A percentile compares a stretch with the other conserved stretches of the same genome.
These are phyloP conservation scores for Avahi laniger DNA, from an alignment of 2,797 vertebrate species.

Conservation along the genomic window DNA sequence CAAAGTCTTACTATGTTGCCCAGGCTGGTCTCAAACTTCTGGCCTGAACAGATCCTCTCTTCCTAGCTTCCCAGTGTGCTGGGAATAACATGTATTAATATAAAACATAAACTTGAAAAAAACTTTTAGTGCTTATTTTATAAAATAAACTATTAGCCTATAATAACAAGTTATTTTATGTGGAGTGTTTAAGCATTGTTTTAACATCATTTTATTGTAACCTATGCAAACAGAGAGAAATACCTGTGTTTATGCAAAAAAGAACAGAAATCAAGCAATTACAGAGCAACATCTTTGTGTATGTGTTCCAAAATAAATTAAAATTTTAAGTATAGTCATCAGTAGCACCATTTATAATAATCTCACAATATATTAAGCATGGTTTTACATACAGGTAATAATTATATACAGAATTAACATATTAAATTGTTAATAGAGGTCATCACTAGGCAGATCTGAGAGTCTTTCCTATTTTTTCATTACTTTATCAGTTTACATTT, in stretches of 20 bases:
- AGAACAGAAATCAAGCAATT: background rate
- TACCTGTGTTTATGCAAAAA: background rate
- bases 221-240: background rate
- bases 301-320: background rate
- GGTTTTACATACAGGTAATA: background rate
- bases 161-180: background rate
- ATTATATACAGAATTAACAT: background rate
- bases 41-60: background rate
- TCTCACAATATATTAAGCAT: too few species aligned
- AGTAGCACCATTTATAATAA: background rate
- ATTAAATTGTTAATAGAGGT: background rate
- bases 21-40: background rate
- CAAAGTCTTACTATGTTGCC: background rate
- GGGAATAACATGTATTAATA: background rate
- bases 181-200: background rate
- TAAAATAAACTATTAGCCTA: background rate
- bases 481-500: background rate
- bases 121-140: background rate
- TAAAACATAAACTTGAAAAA: background rate
- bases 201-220: background rate
- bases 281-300: background rate
- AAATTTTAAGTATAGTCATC: background rate
- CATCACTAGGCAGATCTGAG: background rate
- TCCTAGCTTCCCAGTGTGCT: background rate
- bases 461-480: background rate